Conservation (phyloP, 2,888 invertebrate genomes). For the Pimpla rufipes region DNA sequence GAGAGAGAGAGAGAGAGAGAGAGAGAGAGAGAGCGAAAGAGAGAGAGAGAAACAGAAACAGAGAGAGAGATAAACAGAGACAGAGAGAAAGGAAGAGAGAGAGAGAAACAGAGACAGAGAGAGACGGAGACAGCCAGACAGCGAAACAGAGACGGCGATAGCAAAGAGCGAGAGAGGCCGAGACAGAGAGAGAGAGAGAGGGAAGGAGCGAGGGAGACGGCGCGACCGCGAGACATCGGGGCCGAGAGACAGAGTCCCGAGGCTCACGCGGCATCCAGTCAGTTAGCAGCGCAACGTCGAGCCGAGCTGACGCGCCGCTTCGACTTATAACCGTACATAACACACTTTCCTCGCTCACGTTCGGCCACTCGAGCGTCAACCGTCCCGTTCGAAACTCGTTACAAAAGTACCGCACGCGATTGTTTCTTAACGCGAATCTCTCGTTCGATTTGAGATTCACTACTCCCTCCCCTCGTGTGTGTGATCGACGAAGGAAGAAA, state of each 20-base stretch:
- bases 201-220: background rate
- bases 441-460: too few species aligned
- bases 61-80: too few species aligned
- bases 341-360: conserved; percentile 37
- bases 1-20: background rate
- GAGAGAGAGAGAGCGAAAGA: background rate
- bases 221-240: conserved; percentile 76
- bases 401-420: too few species aligned
- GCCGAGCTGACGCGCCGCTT: conserved; percentile 76
- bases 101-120: conserved; percentile 73
- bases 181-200: background rate
- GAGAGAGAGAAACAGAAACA: conserved; percentile 26
- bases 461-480: too few species aligned
- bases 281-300: conserved; percentile 80
- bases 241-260: conserved; percentile 77
- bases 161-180: too few species aligned
- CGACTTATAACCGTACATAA: conserved; percentile 23
- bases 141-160: too few species aligned
- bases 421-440: too few species aligned
- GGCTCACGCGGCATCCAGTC: conserved; percentile 79
- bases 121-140: too few species aligned
- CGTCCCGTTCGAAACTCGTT: too few species aligned
- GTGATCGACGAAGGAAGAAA: too few species aligned
- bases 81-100: background rate
- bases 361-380: background rate